Evolutionary conservation across 37 sponge, comb jelly and placozoan genomes (phyloP), one percentile per base, ranked within the genome.

Genomic region (Geodia barretti): DNA sequence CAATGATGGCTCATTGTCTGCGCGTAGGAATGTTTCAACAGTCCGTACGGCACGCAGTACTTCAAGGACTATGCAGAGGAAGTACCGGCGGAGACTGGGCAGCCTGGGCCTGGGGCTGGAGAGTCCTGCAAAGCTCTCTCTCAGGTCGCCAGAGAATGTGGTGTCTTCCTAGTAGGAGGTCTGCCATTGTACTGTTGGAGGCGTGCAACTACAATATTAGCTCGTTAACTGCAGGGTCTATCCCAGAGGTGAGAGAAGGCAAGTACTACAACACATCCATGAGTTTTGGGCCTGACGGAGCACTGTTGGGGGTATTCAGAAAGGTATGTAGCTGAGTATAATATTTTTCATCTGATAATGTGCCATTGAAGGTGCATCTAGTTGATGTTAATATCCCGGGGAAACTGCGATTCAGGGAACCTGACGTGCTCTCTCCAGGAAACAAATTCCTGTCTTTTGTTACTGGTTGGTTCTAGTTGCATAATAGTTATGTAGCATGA

Each of bases 311-410:
- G 62, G 94, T 90, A 70, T 91, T 92, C 75, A 80, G 97, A 67
- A 98, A 98, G 84, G 91, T 85, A 59, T 24, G 64, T 1, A 33
- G 21, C 23, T 64, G 31, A 65, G 7, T 19, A 23, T 14, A 7
- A 70, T 70, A 19, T 70, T 14, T 54, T 54, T 30, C 65, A 24
- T 64, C 65, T 38, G 9, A 19, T 37, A 26, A 37, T n/a, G 4
- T 37, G 21, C 4, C 29, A 11, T 24, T 86, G 1, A 47, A 93
- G 92, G 88, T 96, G 85, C 98, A 98, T 41, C 70, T 98, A 33
- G 94, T 96, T 92, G 99, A 98, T 73, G 94, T 98, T 64, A 95
- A 98, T 76, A 81, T 98, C 39, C 99, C 99, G 37, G 99, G 99
- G 14, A 90, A 90, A 81, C 94, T 96, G 29, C 74, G 31, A 11